Conservation (phyloP, 2,113 vertebrate genomes). For the western clawed frog (Xenopus tropicalis) region DNA sequence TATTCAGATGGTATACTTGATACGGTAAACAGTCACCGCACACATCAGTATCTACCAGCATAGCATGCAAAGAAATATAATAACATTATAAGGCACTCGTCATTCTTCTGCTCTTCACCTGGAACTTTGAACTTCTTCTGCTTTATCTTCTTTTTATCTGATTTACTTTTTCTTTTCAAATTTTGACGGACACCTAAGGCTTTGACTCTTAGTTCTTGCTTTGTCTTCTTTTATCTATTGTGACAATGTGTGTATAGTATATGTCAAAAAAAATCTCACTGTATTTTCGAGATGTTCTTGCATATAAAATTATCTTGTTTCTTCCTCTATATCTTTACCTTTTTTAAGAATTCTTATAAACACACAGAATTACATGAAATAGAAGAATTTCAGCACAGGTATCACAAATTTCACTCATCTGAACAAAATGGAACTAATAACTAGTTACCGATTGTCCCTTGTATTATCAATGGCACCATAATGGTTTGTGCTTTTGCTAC, state of each 20-base stretch:
- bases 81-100: conserved; percentile 4
- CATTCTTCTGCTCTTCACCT: conserved; percentile 15
- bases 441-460: too few relatives aligned
- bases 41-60: background rate
- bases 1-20: background rate
- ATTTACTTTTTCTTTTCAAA: background rate
- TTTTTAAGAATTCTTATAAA: background rate
- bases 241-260: background rate
- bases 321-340: conserved; percentile 10
- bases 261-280: conserved; percentile 6
- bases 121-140: conserved; percentile 5
- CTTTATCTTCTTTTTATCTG: conserved; percentile 5
- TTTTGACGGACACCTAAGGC: background rate
- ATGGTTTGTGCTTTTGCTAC: too few relatives aligned
- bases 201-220: conserved; percentile 8
- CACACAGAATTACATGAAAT: background rate
- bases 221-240: conserved; percentile 1
- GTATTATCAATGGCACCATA: too few relatives aligned
- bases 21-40: too few relatives aligned
- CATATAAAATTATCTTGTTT: conserved; percentile 1
- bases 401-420: too few relatives aligned
- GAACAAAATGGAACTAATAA: too few relatives aligned
- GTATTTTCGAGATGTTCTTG: conserved; percentile 1
- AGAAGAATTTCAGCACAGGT: too few relatives aligned
- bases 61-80: background rate